A percentile compares a stretch with the other conserved stretches of the same genome.
Evolutionary conservation across 2,113 vertebrate genomes (phyloP).

Genomic region (Polyodon spathula): DNA sequence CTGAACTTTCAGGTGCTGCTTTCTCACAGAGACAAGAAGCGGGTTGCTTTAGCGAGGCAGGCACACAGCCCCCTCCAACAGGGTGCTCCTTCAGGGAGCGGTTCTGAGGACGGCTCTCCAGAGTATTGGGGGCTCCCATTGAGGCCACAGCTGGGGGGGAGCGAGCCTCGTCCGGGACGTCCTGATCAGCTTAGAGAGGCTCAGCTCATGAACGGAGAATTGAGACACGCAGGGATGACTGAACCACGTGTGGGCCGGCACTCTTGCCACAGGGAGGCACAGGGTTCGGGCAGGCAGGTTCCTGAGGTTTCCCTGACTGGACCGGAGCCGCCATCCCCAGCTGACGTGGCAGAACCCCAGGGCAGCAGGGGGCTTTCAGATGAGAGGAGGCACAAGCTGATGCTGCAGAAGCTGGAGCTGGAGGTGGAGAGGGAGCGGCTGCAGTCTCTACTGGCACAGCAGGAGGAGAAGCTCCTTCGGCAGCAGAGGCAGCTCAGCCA

Average conservation of each 20-base stretch:
- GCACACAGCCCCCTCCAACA: background rate
- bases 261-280: conserved; percentile 10
- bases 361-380: conserved; percentile 58
- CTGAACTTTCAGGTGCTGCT: conserved; percentile 7
- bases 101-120: conserved; percentile 18
- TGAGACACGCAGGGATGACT: conserved; percentile 4
- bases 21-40: background rate
- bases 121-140: conserved; percentile 6
- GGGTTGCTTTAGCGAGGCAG: background rate
- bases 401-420: conserved; percentile 85
- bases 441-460: conserved; percentile 69
- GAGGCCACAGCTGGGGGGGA: conserved; percentile 19
- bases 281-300: too few species aligned
- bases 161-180: conserved; percentile 20
- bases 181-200: conserved; percentile 12
- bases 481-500: conserved; percentile 75
- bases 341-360: conserved; percentile 25
- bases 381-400: conserved; percentile 67
- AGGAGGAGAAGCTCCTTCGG: conserved; percentile 71
- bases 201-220: conserved; percentile 7
- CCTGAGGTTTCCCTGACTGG: too few species aligned
- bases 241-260: conserved; percentile 4
- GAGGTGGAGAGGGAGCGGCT: conserved; percentile 81
- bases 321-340: conserved; percentile 10
- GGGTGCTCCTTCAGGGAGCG: conserved; percentile 14